Evolutionary conservation across 2,797 vertebrate genomes (phyloP).

Genomic region (Gila robusta): DNA sequence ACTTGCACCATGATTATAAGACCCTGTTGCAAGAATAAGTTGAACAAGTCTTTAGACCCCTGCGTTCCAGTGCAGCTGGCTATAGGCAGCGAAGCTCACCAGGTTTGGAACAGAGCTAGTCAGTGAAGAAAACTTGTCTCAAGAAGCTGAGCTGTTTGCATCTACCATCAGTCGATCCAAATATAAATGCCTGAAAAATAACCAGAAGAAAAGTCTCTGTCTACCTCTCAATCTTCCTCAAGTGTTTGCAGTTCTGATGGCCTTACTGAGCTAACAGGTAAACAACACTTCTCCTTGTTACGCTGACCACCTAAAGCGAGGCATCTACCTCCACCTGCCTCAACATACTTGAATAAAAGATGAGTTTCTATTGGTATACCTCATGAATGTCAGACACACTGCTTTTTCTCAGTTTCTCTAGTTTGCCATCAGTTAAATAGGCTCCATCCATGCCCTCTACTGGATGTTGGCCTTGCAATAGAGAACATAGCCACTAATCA

Average conservation of each 20-base stretch:
- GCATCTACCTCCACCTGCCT: slow-evolving; percentile 11
- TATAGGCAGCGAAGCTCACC: no score
- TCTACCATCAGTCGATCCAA: not conserved
- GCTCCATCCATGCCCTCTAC: slow-evolving; percentile 46
- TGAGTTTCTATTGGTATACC: not conserved
- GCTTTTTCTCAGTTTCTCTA: not conserved
- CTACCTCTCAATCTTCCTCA: not conserved
- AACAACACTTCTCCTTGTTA: slow-evolving; percentile 39
- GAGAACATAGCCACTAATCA: not conserved
- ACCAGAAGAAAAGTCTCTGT: not conserved
- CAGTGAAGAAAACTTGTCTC: not conserved
- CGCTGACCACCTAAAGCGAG: not conserved
- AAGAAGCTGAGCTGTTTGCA: not conserved
- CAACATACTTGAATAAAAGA: slow-evolving; percentile 28
- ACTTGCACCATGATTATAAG: not conserved
- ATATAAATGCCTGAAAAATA: slow-evolving; percentile 14
- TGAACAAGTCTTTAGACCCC: not conserved
- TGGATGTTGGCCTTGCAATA: not conserved
- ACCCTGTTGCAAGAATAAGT: not conserved
- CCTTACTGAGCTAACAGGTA: slow-evolving; percentile 34
- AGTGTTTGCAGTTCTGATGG: no score
- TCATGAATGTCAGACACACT: not conserved
- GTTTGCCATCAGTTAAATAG: not conserved
- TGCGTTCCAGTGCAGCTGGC: not conserved
- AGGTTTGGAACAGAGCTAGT: not conserved